Base-by-base conservation (phyloP, 1,140 invertebrate species). In the Macrobrachium rosenbergii region DNA sequence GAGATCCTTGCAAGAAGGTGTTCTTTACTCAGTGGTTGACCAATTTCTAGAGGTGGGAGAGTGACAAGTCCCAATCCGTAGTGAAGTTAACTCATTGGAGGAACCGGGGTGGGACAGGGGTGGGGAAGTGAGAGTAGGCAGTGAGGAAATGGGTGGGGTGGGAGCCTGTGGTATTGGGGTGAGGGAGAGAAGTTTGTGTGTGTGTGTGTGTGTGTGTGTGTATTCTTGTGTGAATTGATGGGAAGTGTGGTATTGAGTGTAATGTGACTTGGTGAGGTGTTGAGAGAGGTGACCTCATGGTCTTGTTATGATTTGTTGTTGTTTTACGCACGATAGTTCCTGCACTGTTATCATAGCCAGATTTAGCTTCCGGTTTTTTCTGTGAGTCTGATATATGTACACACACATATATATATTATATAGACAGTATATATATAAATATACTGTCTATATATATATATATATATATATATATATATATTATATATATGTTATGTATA, bases 161-260 rank as follows among this genome's bases (percentile, higher is more conserved):
- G 77, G 77, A 21, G 58, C 7, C 19, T n/a, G 14, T 17, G 17
- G 10, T 2, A 28, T 19, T 6, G 5, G 11, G 23, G 12, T 2
- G 0, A 2, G 23, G 8, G n/a, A 10, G 11, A 17, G n/a, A n/a
- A n/a, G 69, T 73, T 19, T 73, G 69, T 73, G 69, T 73, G 69
- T 73, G 69, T 73, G 69, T 73, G 75, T 77, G 75, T 77, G 75
- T 77, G n/a, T n/a, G n/a, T 73, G 69, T 73, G 75, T 77, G 75
- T 77, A n/a, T n/a, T n/a, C n/a, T n/a, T n/a, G 75, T 77, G 37
- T 77, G 75, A 45, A 45, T 77, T n/a, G 28, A 45, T 77, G 43
- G 14, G 75, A 8, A 1, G 8, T 12, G 17, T 2, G 45, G 43
- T n/a, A 17, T 8, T n/a, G n/a, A n/a, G 23, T 5, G 28, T n/a